Evolutionary conservation across 2,888 invertebrate species (phyloP), one percentile per base, ranked within the genome.

Genomic region (Pharmacophagus antenor): DNA sequence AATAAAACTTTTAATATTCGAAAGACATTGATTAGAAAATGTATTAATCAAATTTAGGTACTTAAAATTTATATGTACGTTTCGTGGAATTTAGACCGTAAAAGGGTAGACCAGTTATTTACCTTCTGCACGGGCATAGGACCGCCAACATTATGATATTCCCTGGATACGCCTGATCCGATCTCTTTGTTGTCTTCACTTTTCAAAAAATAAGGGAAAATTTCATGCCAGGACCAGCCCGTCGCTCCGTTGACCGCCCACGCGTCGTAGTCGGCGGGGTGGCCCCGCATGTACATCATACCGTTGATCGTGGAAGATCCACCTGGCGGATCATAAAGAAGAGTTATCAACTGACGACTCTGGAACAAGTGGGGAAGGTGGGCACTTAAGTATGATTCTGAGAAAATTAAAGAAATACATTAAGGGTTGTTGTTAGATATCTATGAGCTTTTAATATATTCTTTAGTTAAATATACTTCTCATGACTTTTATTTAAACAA

Each of bases 261-360:
- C 8, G 92, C 91, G 72, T 96, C 94, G 80, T 94, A 96, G 82
- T 96, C 96, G 1, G 88, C 91, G 0, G 94, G 91, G 67, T 94
- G 94, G 0, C 96, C 96, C 21, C 96, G 90, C 80, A 94, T 94
- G 78, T 96, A 96, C 93, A 95, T 95, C 96, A 96, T 96, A 0
- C 96, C 96, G 74, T 96, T 95, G 56, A 95, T 92, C 0, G 93
- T 94, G 49, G 93, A 92, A 67, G 92, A 92, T 0, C 96, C 96
- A 5, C 96, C 96, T 71, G 92, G 15, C 23, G n/a, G 15, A 37
- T n/a, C 3, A 25, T 25, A 37, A 15, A n/a, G n/a, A n/a, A n/a
- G n/a, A n/a, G n/a, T n/a, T n/a, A n/a, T n/a, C n/a, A n/a, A n/a
- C n/a, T n/a, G n/a, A n/a, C n/a, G n/a, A n/a, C n/a, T n/a, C n/a